A percentile compares a stretch with the other conserved stretches of the same genome.
Evolutionary conservation across 1,140 invertebrate species (phyloP).

Genomic region (Nylanderia fulva): DNA sequence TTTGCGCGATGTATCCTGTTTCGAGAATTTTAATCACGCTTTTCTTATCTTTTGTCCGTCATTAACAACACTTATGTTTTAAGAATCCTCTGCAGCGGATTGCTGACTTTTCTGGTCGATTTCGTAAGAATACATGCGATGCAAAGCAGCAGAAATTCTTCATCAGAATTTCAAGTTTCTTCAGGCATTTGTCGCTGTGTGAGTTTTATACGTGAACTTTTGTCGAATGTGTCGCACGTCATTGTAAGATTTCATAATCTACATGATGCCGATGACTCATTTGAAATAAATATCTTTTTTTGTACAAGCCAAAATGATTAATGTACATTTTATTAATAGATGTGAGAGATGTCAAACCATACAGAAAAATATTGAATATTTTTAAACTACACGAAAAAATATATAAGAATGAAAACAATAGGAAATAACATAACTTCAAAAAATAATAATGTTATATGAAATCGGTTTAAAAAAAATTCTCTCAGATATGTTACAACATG

Average conservation of each 20-base stretch:
- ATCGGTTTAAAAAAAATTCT: not conserved
- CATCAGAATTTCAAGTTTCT: conserved; percentile 15
- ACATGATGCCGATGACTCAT: not conserved
- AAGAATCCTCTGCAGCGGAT: conserved; percentile 2
- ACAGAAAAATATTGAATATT: not conserved
- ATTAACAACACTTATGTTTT: not conserved
- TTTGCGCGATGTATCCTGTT: not conserved
- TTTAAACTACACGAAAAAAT: not conserved
- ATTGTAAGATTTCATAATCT: not conserved
- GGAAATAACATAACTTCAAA: not conserved
- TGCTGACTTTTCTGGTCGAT: conserved; percentile 1
- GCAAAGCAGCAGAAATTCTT: too few species aligned
- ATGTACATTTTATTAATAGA: conserved; percentile 31
- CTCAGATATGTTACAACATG: not conserved
- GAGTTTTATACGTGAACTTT: not conserved
- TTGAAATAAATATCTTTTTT: conserved; percentile 3
- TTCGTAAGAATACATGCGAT: not conserved
- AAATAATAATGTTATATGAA: not conserved
- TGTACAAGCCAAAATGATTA: not conserved
- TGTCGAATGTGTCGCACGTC: not conserved
- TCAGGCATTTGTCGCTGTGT: not conserved
- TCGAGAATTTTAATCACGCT: conserved; percentile 9
- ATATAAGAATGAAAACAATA: not conserved
- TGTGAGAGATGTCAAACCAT: not conserved
- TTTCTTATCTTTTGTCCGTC: not conserved